Evolutionary conservation across 1,140 invertebrate genomes (phyloP), one percentile per base, ranked within the genome.

Genomic region (Heliconius hermathena): DNA sequence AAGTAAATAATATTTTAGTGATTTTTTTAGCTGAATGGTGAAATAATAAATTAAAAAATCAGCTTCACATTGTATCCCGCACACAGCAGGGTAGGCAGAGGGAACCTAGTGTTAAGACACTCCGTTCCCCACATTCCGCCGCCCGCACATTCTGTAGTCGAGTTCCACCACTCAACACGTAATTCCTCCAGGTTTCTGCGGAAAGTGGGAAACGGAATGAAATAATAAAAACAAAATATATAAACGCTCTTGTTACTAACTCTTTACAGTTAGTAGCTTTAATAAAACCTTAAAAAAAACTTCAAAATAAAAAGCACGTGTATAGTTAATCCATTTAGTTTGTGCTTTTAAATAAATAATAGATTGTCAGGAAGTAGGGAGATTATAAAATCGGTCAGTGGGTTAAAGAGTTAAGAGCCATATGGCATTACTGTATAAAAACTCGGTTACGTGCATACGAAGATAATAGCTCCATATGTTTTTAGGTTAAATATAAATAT

Each of bases 351-450:
- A 38, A n/a, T 57, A 54, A 71, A 60, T 81, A 82, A 84, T 76
- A 84, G 77, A 77, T 60, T 38, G 49, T 77, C 29, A 83, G 86
- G 85, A 87, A 85, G 81, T 81, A 76, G 60, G 74, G 79, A 71
- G 71, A 78, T 85, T 85, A 80, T 72, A 70, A 85, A 85, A 52
- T 89, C 78, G 87, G 87, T 89, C 86, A 89, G 84, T 88, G 75
- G 83, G 81, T 89, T 88, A 85, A 87, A 80, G 81, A 76, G 78
- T 82, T 82, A 71, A 77, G 60, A 71, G 76, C 84, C 85, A 85
- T 84, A 87, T 85, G 85, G 38, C 74, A 60, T 11, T 66, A 41
- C 22, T 29, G 60, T 66, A 66, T 26, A 76, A 54, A 46, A 66
- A 20, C 41, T 16, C 29, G 46, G 49, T 18, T 74, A 75, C 74